Percentiles rank a stretch among this genome's conserved stretches.
These are phyloP conservation scores for Acanthopleura granulata DNA, from an alignment of 2,888 invertebrate species.

Conservation along the genomic window DNA sequence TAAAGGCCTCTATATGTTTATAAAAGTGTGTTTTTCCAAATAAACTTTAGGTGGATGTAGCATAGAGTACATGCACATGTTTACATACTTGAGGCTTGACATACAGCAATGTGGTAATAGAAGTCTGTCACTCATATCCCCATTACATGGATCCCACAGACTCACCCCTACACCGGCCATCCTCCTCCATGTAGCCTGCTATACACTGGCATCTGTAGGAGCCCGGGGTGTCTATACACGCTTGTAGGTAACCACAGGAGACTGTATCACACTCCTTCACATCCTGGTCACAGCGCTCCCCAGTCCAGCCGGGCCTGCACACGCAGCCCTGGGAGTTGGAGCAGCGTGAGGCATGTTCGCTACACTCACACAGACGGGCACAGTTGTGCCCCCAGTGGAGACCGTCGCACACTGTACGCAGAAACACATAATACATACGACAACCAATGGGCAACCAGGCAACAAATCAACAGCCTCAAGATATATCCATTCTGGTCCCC, in stretches of 20 bases:
- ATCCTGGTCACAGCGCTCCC: constrained; percentile 32
- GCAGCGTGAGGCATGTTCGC: background rate
- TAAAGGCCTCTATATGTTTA: too few species aligned
- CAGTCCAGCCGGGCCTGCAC: constrained; percentile 38
- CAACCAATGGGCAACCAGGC: too few species aligned
- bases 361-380: background rate
- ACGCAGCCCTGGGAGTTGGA: constrained; percentile 27
- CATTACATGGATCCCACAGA: too few species aligned
- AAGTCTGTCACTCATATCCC: too few species aligned
- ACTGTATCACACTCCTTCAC: constrained; percentile 37
- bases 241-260: constrained; percentile 21
- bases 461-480: too few species aligned
- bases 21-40: too few species aligned
- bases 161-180: constrained; percentile 13
- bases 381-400: constrained; percentile 11
- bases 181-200: background rate
- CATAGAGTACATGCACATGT: too few species aligned
- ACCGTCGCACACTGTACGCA: background rate
- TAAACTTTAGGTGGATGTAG: too few species aligned
- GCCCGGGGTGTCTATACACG: constrained; percentile 26
- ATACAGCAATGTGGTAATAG: background rate
- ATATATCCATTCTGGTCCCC: too few species aligned
- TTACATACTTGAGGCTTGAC: too few species aligned
- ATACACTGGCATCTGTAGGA: background rate
- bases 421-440: too few species aligned